Base-by-base conservation (phyloP, 2,888 invertebrate genomes). In the Molorchus minor region DNA sequence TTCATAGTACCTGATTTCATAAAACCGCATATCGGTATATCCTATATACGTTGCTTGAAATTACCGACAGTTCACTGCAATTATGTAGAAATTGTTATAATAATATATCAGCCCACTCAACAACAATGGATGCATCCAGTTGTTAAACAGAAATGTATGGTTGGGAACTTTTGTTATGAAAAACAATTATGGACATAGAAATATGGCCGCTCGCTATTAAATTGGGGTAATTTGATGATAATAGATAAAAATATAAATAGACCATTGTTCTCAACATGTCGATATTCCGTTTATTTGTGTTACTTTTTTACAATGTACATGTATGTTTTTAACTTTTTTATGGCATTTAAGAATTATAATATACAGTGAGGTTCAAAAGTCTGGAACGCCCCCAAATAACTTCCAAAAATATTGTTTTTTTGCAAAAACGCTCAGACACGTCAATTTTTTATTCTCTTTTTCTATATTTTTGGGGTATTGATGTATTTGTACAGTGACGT, bases 61-160 rank as follows among this genome's bases (percentile, higher is more conserved):
- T 65, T 60, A 62, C 55, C 45, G 53, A 61, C 62, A 58, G 68
- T 65, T 62, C 53, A 60, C 54, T 53, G 61, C 61, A 66, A 62
- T 69, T 71, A 71, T 68, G 62, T 64, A 67, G 64, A 70, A 67
- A 66, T 67, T 67, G 67, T 59, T 64, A 62, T 70, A 71, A 71
- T 71, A 65, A 70, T 61, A 68, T 36, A 62, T 57, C 62, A 61
- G 58, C 56, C 62, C 64, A 62, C 54, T 61, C 49, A 45, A 58
- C 52, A 67, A 70, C 70, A 71, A 70, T 66, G 61, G 68, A 64
- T 56, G 65, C 68, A 62, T 62, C 59, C 63, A 61, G 66, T 68
- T 68, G 69, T 70, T 61, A 67, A 64, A 58, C 52, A 52, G 56
- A 56, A 60, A 60, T 57, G 41, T 52, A 52, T 33, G 52, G 52